A percentile compares a stretch with the other conserved stretches of the same genome.
Evolutionary conservation across 2,888 invertebrate genomes (phyloP).

Genomic region (Cephus nigrinus): DNA sequence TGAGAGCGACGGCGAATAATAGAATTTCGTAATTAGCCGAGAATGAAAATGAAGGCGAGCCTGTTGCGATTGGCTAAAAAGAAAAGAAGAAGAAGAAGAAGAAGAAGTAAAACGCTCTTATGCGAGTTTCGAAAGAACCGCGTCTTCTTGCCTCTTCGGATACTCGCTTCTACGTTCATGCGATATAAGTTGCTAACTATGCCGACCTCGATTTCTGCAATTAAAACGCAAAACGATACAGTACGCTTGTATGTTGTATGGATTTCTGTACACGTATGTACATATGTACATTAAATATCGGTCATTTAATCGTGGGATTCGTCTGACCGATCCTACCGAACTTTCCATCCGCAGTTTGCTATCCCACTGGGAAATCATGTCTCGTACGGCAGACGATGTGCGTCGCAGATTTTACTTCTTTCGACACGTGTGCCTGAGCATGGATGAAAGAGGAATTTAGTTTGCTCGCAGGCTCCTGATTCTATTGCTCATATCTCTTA

Average conservation of each 20-base stretch:
- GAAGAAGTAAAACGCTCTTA: background rate
- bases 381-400: background rate
- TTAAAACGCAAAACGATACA: conserved; percentile 23
- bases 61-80: background rate
- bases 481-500: background rate
- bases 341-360: background rate
- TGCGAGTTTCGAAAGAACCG: background rate
- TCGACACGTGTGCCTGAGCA: background rate
- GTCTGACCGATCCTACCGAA: background rate
- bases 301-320: background rate
- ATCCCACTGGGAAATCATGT: background rate
- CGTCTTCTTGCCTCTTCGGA: background rate
- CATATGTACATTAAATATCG: background rate
- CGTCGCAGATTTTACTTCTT: background rate
- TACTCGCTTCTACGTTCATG: background rate
- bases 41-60: background rate
- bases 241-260: background rate
- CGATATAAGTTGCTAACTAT: background rate
- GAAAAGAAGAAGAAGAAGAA: no score
- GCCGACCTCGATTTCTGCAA: conserved; percentile 23
- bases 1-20: background rate
- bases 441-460: background rate
- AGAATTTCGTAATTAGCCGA: background rate
- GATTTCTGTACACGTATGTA: background rate
- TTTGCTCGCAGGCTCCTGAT: background rate